Percentiles rank a stretch among this genome's conserved stretches.
These are phyloP conservation scores for Schizaphis graminum DNA, from an alignment of 2,888 invertebrate genomes.

Conservation along the genomic window DNA sequence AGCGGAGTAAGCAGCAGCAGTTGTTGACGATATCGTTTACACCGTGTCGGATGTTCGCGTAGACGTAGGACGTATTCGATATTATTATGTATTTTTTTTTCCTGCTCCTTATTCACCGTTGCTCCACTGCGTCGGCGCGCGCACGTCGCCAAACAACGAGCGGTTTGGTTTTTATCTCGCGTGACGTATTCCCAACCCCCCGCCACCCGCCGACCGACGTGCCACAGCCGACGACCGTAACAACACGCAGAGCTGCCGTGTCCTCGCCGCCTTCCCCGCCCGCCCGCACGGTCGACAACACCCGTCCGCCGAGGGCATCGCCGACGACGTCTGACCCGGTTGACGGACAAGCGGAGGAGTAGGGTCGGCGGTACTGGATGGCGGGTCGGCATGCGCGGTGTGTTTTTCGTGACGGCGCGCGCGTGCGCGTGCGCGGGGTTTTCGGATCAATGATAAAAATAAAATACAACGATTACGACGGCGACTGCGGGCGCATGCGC, in stretches of 20 bases:
- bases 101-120: constrained; percentile 44
- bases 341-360: neutral
- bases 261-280: constrained; percentile 11
- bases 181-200: constrained; percentile 54
- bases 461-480: constrained; percentile 45
- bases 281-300: neutral
- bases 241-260: constrained; percentile 25
- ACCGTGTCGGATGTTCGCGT: neutral
- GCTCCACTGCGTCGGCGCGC: neutral
- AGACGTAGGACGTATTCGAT: neutral
- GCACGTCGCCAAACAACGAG: neutral
- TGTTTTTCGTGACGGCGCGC: neutral
- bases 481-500: neutral
- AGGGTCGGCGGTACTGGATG: neutral
- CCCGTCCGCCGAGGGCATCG: neutral
- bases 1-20: neutral
- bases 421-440: constrained; percentile 2
- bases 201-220: neutral
- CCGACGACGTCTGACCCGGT: constrained; percentile 30
- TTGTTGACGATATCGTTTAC: neutral
- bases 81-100: neutral
- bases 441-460: constrained; percentile 64
- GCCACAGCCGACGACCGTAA: neutral
- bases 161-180: constrained; percentile 53
- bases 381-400: neutral